Evolutionary conservation across 2,888 invertebrate species (phyloP).

Genomic region (Papilio gigon): DNA sequence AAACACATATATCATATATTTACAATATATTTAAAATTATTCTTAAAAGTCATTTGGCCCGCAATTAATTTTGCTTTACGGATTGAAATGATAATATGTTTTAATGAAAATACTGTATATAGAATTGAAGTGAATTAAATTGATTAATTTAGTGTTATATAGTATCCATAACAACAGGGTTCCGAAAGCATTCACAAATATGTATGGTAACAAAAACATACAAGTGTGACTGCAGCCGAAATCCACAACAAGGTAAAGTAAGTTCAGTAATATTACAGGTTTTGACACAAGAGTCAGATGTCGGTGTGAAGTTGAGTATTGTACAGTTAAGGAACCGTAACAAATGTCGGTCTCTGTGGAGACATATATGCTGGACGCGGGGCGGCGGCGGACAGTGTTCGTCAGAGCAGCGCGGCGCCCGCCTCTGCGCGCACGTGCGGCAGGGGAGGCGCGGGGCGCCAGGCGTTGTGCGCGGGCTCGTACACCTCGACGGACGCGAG

Average conservation of each 20-base stretch:
- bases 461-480: conserved; percentile 88
- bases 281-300: background rate
- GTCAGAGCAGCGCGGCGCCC: conserved; percentile 90
- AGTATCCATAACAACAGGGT: too few relatives aligned
- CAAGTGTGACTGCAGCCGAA: too few relatives aligned
- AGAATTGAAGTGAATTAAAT: background rate
- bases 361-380: too few relatives aligned
- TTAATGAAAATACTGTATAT: background rate
- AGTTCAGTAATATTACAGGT: background rate
- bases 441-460: conserved; percentile 90
- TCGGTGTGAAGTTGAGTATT: background rate
- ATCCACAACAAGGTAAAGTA: background rate
- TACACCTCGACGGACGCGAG: conserved; percentile 92
- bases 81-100: too few relatives aligned
- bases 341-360: too few relatives aligned
- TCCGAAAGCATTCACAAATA: too few relatives aligned
- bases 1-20: conserved; percentile 23
- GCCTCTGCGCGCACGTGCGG: conserved; percentile 94
- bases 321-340: background rate
- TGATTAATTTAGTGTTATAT: too few relatives aligned
- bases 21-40: conserved; percentile 26
- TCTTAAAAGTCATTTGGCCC: conserved; percentile 13
- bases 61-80: conserved; percentile 1
- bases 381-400: conserved; percentile 35
- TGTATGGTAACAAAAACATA: too few relatives aligned